Evolutionary conservation across 1,140 invertebrate genomes (phyloP), one percentile per base, ranked within the genome.

Genomic region (Wasmannia auropunctata): DNA sequence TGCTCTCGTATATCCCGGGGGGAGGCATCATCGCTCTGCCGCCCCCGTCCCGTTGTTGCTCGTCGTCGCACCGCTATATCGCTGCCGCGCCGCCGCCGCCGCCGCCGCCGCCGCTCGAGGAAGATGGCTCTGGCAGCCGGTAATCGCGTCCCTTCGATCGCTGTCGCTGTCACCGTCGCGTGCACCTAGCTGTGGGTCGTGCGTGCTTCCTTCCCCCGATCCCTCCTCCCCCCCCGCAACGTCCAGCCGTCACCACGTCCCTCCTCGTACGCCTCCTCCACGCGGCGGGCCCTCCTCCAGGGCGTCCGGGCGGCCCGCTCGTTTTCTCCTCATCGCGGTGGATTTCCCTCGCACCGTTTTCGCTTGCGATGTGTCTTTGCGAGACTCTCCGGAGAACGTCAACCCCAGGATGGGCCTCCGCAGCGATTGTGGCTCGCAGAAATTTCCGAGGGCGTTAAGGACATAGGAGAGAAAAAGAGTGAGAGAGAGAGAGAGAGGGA

Each of bases 61-160:
- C n/a, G n/a, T n/a, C n/a, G n/a, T n/a, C n/a, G n/a, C n/a, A n/a
- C n/a, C n/a, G n/a, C n/a, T n/a, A n/a, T n/a, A n/a, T n/a, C n/a
- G n/a, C n/a, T n/a, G n/a, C n/a, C n/a, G n/a, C n/a, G n/a, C n/a
- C n/a, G n/a, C n/a, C n/a, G n/a, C n/a, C n/a, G n/a, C n/a, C n/a
- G n/a, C n/a, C n/a, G 5, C 49, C 40, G 69, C 74, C 75, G 80
- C 43, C 69, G 74, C 72, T 65, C 67, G 43, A 87, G 85, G n/a
- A 87, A 91, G 88, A 90, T 89, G 70, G 86, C 83, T 88, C 86
- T 83, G 75, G 56, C 83, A 62, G 49, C 67, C 86, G 74, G 87
- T 81, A 83, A 88, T 80, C 62, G 81, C 58, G 69, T 69, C 74
- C 46, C 19, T 80, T 83, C 60, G 74, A 49, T 69, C 49, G n/a